Conservation (phyloP, 2,888 invertebrate species). For the Calephelis perditalis region DNA sequence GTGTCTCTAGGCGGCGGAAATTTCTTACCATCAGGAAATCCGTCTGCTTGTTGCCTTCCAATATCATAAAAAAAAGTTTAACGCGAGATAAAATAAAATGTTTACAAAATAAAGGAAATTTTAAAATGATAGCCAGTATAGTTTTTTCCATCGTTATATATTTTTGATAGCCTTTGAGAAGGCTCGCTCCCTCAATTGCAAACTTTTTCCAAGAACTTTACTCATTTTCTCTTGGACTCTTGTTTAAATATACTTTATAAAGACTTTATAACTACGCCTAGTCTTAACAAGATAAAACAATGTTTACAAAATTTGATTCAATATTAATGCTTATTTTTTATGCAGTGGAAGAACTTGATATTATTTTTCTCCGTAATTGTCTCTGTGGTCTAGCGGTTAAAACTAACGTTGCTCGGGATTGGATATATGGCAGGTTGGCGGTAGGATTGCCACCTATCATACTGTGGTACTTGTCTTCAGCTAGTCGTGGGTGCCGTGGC, state of each 20-base stretch:
- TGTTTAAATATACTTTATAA: conserved; percentile 57
- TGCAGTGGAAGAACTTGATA: neutral
- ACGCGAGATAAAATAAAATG: no score
- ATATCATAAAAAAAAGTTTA: no score
- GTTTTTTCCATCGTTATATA: conserved; percentile 9
- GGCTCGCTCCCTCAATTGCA: conserved; percentile 42
- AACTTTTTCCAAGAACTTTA: conserved; percentile 64
- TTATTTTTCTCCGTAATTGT: no score
- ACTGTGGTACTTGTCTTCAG: no score
- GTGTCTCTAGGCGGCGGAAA: no score
- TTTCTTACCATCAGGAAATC: no score
- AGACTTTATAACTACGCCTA: conserved; percentile 49
- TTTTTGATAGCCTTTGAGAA: conserved; percentile 37
- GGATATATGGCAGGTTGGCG: no score
- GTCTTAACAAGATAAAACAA: conserved; percentile 59
- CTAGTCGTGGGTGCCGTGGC: no score
- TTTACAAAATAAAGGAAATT: neutral
- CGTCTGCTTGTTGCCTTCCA: no score
- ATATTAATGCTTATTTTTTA: neutral
- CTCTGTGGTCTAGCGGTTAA: no score
- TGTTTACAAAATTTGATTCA: conserved; percentile 44
- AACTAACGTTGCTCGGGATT: no score
- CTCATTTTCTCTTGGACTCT: conserved; percentile 67
- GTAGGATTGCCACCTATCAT: no score
- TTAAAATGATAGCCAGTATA: neutral